Evolutionary conservation across 2,113 vertebrate genomes (phyloP), one percentile per base, ranked within the genome.

Genomic region (Mormyrus lacerda): DNA sequence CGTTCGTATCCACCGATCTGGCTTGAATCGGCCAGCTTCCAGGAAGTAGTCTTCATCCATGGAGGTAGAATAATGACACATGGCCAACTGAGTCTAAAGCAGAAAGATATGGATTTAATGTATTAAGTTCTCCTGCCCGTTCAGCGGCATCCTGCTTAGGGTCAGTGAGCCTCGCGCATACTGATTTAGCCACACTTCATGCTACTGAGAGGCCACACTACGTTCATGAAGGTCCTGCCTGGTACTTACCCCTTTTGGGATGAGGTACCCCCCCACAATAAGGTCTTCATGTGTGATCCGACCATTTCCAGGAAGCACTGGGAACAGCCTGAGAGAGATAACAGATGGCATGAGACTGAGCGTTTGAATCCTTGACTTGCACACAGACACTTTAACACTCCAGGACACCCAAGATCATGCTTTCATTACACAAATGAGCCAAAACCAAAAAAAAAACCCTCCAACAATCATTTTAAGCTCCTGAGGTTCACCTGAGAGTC

Each of bases 31-130:
- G 19, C 90, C 92, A 0, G 97, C 94, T 83, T 91, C 90, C 0
- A 93, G 88, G 90, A 98, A 98, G 90, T 94, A 96, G 61, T 97
- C 96, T n/a, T 97, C 96, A 0, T 97, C 96, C 87, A 97, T 92
- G 11, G 98, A 98, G 21, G 98, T 98, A 84, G 96, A 93, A 83
- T 97, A 98, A 94, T 98, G 98, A 93, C 97, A 99, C 82, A 98
- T 95, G 39, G 97, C 98, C 94, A 98, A 90, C 94, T 98, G 98
- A 0, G 97, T 99, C 98, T 99, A 90, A 89, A 51, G 6, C 10
- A 51, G 39, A 24, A 5, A 61, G 42, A 76, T 39, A 35, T 13
- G 44, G 82, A 84, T 84, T 83, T 42, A 44, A n/a, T 84, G 82
- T 10, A 27, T 17, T 1, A 42, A 35, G 13, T 17, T 79, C 31